A percentile compares a stretch with the other conserved stretches of the same genome.
Conservation (phyloP, 2,888 invertebrate species). For the Scaptomyza tumidula region DNA sequence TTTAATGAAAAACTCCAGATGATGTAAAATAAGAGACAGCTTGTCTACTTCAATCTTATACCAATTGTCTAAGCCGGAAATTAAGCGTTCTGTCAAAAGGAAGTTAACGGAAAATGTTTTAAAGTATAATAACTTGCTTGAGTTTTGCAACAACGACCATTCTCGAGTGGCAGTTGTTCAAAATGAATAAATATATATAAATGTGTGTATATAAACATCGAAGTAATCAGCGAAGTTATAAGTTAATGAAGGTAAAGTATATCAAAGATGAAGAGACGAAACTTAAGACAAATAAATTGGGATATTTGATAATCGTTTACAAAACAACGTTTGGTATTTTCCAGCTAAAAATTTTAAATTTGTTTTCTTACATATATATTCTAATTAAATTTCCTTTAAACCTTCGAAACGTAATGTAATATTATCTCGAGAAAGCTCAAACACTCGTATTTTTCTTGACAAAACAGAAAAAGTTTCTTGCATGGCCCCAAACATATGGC, state of each 20-base stretch:
- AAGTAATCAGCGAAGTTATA: background rate
- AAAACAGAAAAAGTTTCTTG: slow-evolving; percentile 33
- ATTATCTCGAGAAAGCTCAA: slow-evolving; percentile 1
- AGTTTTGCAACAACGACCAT: background rate
- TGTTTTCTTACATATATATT: background rate
- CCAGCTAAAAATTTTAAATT: background rate
- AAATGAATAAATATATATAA: background rate
- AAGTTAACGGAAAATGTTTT: slow-evolving; percentile 65
- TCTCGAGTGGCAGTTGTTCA: background rate
- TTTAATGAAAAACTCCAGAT: slow-evolving; percentile 21
- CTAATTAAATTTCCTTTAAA: background rate
- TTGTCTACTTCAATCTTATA: slow-evolving; percentile 19
- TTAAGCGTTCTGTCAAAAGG: slow-evolving; percentile 64
- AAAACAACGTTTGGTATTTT: background rate
- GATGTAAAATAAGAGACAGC: slow-evolving; percentile 15
- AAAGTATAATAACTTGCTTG: slow-evolving; percentile 53
- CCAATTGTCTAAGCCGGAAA: slow-evolving; percentile 63
- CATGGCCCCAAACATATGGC: slow-evolving; percentile 56
- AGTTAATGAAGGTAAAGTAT: background rate
- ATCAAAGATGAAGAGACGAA: background rate
- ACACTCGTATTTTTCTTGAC: slow-evolving; percentile 21
- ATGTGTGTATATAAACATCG: background rate
- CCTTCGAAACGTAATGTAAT: background rate
- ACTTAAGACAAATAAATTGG: background rate
- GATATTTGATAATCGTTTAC: background rate